Evolutionary conservation across 92 coral and sea anemone species (phyloP).

Genomic region (Bergia puertoricense): DNA sequence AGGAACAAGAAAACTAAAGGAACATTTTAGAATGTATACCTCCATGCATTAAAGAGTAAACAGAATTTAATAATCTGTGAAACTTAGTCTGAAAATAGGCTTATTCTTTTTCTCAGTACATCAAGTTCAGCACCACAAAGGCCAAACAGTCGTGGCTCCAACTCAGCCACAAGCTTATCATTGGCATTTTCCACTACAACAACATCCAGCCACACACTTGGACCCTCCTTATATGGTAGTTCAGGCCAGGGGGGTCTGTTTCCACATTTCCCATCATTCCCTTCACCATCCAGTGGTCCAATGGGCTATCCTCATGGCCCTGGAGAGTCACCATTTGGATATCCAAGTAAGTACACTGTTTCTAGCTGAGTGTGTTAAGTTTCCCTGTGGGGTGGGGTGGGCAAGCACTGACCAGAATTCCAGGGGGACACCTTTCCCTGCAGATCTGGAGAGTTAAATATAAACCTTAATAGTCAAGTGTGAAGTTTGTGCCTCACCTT

Average conservation of each 20-base stretch:
- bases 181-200: slow-evolving; percentile 71
- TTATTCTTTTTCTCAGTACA: slow-evolving; percentile 46
- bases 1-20: too few relatives aligned
- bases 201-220: slow-evolving; percentile 76
- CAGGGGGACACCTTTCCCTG: too few relatives aligned
- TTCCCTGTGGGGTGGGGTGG: slow-evolving; percentile 9
- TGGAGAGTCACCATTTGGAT: slow-evolving; percentile 78
- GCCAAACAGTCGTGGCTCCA: slow-evolving; percentile 64
- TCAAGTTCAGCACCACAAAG: slow-evolving; percentile 58
- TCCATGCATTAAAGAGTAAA: too few relatives aligned
- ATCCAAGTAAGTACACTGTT: slow-evolving; percentile 70
- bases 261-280: slow-evolving; percentile 85
- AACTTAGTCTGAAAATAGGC: too few relatives aligned
- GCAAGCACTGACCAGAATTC: too few relatives aligned
- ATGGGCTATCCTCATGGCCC: slow-evolving; percentile 78
- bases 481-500: too few relatives aligned
- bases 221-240: slow-evolving; percentile 76
- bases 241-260: slow-evolving; percentile 71
- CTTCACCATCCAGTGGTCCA: slow-evolving; percentile 71
- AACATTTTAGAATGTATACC: too few relatives aligned
- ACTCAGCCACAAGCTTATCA: slow-evolving; percentile 55
- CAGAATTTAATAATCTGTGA: too few relatives aligned
- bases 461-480: too few relatives aligned
- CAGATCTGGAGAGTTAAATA: too few relatives aligned
- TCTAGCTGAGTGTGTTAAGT: neutral